A percentile compares a stretch with the other conserved stretches of the same genome.
phyloP scores from a whole-genome alignment of 1,140 invertebrate genomes.

The Bacillus rossius region DNA sequence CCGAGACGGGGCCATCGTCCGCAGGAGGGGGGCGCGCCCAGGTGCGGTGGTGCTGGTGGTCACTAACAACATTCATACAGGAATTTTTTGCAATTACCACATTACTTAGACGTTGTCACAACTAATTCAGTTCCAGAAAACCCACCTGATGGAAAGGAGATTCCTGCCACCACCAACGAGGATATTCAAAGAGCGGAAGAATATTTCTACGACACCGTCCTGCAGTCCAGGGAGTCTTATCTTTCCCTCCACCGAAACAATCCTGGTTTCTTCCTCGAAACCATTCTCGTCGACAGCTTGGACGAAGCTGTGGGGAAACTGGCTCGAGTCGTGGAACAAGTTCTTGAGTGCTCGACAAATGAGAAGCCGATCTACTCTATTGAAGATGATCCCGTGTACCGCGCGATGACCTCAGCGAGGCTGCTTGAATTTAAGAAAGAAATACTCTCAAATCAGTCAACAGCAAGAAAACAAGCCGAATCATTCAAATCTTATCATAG shows the following conservation, averaged over 20 bases:
- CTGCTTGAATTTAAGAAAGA: neutral
- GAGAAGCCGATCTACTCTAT: neutral
- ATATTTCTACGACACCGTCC: neutral
- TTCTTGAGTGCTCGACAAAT: neutral
- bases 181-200: no score
- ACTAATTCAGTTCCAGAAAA: no score
- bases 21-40: neutral
- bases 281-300: neutral
- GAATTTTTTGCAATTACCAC: no score
- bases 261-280: neutral
- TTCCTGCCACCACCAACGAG: no score
- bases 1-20: neutral
- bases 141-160: no score
- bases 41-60: no score
- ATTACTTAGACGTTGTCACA: no score
- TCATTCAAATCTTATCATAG: no score
- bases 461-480: no score
- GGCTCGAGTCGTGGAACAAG: neutral
- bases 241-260: neutral
- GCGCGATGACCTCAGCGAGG: neutral
- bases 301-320: neutral
- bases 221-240: neutral
- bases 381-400: neutral
- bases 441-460: neutral
- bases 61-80: no score